Conservation (phyloP, 2,113 vertebrate genomes). For the Equus przewalskii region DNA sequence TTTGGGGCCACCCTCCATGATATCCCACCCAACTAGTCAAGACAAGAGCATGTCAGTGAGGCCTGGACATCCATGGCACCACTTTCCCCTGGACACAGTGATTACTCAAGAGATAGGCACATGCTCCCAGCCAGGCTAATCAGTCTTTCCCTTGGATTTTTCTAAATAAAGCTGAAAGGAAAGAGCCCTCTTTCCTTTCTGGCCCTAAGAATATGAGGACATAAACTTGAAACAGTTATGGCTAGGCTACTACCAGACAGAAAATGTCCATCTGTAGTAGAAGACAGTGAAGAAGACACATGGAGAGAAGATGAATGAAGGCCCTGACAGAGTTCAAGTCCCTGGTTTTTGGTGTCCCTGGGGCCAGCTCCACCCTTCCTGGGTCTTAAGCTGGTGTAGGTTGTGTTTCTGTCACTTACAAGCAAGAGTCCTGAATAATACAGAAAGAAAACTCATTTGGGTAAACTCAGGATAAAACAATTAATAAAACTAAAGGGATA, state of each 20-base stretch:
- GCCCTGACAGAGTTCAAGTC: not conserved
- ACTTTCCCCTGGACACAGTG: not conserved
- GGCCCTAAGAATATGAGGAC: not conserved
- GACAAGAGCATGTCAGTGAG: not conserved
- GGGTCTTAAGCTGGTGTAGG: not conserved
- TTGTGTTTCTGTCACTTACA: slow-evolving; percentile 56
- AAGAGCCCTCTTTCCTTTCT: slow-evolving; percentile 46
- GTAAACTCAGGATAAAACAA: slow-evolving; percentile 32
- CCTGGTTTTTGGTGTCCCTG: not conserved
- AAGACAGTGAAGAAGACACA: not conserved
- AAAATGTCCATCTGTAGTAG: not conserved
- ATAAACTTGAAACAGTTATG: slow-evolving; percentile 16
- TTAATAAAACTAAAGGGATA: slow-evolving; percentile 6
- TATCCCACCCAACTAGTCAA: not conserved
- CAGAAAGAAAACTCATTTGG: not conserved
- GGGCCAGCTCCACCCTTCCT: not conserved
- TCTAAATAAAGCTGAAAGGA: not conserved
- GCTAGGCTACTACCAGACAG: not conserved
- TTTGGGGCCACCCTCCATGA: not conserved
- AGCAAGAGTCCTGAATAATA: slow-evolving; percentile 17
- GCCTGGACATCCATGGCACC: not conserved
- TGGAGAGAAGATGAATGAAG: not conserved
- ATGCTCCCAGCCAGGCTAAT: not conserved
- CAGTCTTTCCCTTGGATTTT: not conserved
- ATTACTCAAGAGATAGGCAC: not conserved